These are phyloP conservation scores for Conus ventricosus DNA, from an alignment of 1,140 invertebrate species.

Conservation along the genomic window DNA sequence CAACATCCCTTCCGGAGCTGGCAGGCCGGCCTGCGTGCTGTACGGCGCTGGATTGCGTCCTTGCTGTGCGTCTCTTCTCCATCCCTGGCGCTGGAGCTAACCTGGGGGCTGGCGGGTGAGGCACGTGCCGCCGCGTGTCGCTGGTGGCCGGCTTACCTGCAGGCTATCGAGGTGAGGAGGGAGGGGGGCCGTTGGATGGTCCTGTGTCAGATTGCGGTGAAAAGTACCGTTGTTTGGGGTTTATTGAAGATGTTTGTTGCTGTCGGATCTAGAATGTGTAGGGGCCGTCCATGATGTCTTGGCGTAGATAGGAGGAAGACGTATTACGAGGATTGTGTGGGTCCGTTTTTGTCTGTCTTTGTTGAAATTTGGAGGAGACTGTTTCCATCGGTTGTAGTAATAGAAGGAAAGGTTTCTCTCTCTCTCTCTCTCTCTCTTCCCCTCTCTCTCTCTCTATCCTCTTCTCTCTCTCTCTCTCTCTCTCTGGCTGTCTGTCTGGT, in stretches of 20 bases:
- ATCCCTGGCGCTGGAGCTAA: slow-evolving; percentile 56
- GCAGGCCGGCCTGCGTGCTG: slow-evolving; percentile 68
- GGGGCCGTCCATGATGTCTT: neutral
- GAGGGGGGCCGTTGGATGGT: too few relatives aligned
- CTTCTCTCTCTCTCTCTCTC: too few relatives aligned
- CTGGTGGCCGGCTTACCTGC: slow-evolving; percentile 62
- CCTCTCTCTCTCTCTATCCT: too few relatives aligned
- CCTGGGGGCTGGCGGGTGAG: slow-evolving; percentile 49
- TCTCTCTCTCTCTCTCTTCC: slow-evolving; percentile 32
- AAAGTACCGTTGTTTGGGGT: neutral
- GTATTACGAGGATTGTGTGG: neutral
- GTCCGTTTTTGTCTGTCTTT: neutral
- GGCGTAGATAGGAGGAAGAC: neutral
- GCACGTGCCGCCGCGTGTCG: slow-evolving; percentile 53
- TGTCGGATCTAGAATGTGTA: neutral
- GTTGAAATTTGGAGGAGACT: neutral
- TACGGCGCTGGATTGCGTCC: slow-evolving; percentile 68
- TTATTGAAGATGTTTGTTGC: neutral
- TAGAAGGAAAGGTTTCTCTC: too few relatives aligned
- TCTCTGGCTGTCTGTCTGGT: too few relatives aligned
- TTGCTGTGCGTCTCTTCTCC: slow-evolving; percentile 64
- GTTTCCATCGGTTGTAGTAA: slow-evolving; percentile 5
- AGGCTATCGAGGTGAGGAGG: slow-evolving; percentile 62
- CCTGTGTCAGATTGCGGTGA: neutral
- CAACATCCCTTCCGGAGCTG: slow-evolving; percentile 65